Percentiles rank a stretch among this genome's conserved stretches.
These are phyloP conservation scores for Pavo muticus DNA, from an alignment of 2,113 vertebrate species.

Conservation along the genomic window DNA sequence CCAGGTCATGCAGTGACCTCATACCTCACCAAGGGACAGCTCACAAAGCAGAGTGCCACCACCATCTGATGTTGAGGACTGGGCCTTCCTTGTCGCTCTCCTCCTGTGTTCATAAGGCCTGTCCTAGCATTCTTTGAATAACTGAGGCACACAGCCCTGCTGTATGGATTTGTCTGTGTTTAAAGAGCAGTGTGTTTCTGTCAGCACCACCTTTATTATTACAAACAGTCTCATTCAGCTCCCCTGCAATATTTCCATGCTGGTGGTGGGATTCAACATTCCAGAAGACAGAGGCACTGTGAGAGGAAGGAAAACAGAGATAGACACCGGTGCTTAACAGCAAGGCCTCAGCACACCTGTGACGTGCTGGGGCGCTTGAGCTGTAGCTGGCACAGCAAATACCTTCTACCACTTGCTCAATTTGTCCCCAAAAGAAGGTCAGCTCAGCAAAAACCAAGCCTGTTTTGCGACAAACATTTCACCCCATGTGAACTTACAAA, in stretches of 20 bases:
- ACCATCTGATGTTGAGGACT: not conserved
- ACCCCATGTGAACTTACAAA: constrained; percentile 13
- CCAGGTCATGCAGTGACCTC: constrained; percentile 35
- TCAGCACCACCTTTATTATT: not conserved
- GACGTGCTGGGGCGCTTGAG: not conserved
- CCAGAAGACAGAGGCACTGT: not conserved
- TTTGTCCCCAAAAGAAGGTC: constrained; percentile 25
- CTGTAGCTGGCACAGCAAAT: not conserved
- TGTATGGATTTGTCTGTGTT: fast-evolving
- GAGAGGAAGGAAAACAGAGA: not conserved
- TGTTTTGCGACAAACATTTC: constrained; percentile 8
- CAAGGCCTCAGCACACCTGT: not conserved
- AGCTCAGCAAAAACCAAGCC: constrained; percentile 30
- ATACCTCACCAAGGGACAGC: not conserved
- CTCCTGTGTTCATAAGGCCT: not conserved
- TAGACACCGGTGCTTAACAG: not conserved
- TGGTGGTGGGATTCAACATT: not conserved
- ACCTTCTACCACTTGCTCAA: not conserved
- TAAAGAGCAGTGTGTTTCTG: not conserved
- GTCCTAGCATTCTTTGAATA: not conserved
- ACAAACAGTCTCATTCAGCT: not conserved
- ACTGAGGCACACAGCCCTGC: not conserved
- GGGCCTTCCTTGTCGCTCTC: not conserved
- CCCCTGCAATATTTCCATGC: not conserved
- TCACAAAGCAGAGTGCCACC: not conserved